These are phyloP conservation scores for Salmo trutta DNA, from an alignment of 2,797 vertebrate genomes.

Conservation along the genomic window DNA sequence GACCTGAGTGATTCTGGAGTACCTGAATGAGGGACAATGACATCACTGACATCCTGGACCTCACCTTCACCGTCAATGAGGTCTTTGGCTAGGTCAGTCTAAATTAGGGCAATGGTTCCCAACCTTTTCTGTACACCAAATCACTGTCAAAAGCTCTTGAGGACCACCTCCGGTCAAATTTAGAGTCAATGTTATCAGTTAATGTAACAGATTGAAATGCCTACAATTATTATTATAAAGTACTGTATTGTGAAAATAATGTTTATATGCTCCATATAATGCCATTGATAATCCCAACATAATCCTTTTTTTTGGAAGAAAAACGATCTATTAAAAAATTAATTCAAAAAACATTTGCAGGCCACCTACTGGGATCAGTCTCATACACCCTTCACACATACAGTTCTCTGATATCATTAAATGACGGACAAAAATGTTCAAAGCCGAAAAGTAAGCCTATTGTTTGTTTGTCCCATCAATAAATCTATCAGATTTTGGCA, in stretches of 20 bases:
- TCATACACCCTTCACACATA: neutral
- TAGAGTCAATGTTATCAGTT: too few species aligned
- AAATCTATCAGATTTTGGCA: too few species aligned
- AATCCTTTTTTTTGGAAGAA: too few species aligned
- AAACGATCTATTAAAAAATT: too few species aligned
- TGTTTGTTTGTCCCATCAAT: neutral
- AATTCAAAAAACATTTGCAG: neutral
- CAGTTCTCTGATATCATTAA: neutral
- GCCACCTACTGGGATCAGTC: neutral
- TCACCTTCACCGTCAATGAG: constrained; percentile 97
- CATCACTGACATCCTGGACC: constrained; percentile 95
- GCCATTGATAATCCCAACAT: too few species aligned
- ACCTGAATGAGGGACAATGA: constrained; percentile 97
- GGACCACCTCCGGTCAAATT: neutral
- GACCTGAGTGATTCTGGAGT: constrained; percentile 95
- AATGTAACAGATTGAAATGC: too few species aligned
- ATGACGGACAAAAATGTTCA: too few species aligned
- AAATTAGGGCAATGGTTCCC: too few species aligned
- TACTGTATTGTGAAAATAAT: too few species aligned
- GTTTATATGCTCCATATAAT: too few species aligned
- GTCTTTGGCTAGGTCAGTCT: constrained; percentile 92
- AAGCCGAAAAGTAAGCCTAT: neutral
- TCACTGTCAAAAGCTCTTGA: neutral
- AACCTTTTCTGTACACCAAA: too few species aligned
- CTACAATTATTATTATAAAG: too few species aligned